Evolutionary conservation across 2,888 invertebrate genomes (phyloP), one percentile per base, ranked within the genome.

Genomic region (Melanostoma scalare): DNA sequence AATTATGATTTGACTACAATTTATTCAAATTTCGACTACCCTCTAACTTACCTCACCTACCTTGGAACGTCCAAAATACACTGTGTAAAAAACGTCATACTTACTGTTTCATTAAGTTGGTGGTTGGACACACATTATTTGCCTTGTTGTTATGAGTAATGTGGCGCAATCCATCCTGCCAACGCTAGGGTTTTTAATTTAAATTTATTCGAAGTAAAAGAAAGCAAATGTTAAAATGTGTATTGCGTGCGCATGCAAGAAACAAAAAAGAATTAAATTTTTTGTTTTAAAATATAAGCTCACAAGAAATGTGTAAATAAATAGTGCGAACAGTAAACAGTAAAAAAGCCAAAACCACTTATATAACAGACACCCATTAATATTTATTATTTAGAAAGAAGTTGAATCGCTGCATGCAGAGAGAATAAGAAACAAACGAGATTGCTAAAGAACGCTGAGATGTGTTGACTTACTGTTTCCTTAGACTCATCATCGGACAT

Each of bases 21-120:
- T 20, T 20, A 20, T 20, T 20, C 20, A 20, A 20, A 20, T 20
- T 30, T 31, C 0, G 52, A 10, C 2, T 20, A 46, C 36, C 3
- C 3, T 33, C n/a, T 52, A 9, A 50, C 56, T 52, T 74, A 58
- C 65, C 65, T 42, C 38, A n/a, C 38, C 9, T 2, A 3, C 36
- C 10, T 48, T 20, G 3, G 30, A n/a, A 8, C 6, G 35, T 10
- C n/a, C 3, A 30, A 20, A 40, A 60, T 35, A 9, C 44, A 3
- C 4, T 3, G 35, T 9, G 20, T 50, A 8, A 36, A 5, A 9
- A 33, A n/a, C n/a, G 20, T 55, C 36, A n/a, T 86, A 96, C 98
- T 95, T 94, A 99, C 99, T 99, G 99, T 93, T 99, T 99, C 95
- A 97, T 97, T 85, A 99, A 94, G 92, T 96, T 97, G 75, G 96